Conservation (phyloP, 2,888 invertebrate genomes). For the Melangyna quadrimaculata region DNA sequence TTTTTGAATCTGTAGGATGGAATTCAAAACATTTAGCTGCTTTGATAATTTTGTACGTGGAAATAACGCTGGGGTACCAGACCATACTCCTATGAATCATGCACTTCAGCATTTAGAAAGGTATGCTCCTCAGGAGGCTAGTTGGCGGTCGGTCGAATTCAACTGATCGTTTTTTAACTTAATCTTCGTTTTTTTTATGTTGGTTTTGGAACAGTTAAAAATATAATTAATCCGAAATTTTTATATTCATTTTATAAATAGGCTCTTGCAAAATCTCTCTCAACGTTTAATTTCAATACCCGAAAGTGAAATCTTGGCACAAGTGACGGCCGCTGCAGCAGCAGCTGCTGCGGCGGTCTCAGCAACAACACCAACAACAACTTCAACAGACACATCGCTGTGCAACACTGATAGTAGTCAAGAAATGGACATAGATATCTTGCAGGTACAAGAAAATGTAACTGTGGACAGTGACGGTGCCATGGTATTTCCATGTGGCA, state of each 20-base stretch:
- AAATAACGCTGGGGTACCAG: slow-evolving; percentile 90
- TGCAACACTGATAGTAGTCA: slow-evolving; percentile 79
- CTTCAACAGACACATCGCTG: slow-evolving; percentile 74
- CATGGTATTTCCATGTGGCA: slow-evolving; percentile 74
- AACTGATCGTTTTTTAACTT: no score
- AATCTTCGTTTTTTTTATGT: no score
- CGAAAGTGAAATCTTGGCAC: slow-evolving; percentile 83
- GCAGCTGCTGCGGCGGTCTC: slow-evolving; percentile 78
- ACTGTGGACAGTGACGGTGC: slow-evolving; percentile 80
- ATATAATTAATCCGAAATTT: no score
- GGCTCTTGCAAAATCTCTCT: slow-evolving; percentile 83
- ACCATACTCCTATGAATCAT: slow-evolving; percentile 87
- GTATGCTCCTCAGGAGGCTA: slow-evolving; percentile 79
- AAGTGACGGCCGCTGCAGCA: slow-evolving; percentile 80
- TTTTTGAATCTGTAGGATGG: slow-evolving; percentile 84
- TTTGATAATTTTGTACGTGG: slow-evolving; percentile 94
- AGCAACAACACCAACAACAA: slow-evolving; percentile 73
- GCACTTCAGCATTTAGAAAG: slow-evolving; percentile 88
- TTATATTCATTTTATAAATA: no score
- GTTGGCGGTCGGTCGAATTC: neutral
- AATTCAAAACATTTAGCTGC: slow-evolving; percentile 91
- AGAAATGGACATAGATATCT: slow-evolving; percentile 83
- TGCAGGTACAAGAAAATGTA: slow-evolving; percentile 82
- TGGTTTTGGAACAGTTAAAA: no score
- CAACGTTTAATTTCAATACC: slow-evolving; percentile 83